phyloP scores from a whole-genome alignment of 2,113 vertebrate species.

The Oryzias woworae region DNA sequence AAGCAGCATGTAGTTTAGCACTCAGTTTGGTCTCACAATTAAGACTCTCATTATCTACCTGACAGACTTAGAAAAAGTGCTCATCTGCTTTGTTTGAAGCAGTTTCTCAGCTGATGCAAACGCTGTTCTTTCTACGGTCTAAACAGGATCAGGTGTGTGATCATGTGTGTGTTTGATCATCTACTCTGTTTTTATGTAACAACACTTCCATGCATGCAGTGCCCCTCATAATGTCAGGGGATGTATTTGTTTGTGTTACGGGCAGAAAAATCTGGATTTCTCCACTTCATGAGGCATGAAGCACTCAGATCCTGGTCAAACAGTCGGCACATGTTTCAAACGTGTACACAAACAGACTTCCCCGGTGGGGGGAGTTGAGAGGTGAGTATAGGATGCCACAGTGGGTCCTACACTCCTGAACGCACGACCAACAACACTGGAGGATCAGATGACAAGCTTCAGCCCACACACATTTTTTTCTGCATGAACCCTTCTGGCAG shows the following conservation, averaged over 20 bases:
- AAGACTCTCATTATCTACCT: too few relatives aligned
- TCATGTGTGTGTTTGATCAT: conserved; percentile 33
- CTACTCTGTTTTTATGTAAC: conserved; percentile 10
- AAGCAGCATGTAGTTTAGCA: too few relatives aligned
- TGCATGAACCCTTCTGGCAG: conserved; percentile 13
- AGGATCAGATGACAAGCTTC: conserved; percentile 55
- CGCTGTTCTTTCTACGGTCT: conserved; percentile 38
- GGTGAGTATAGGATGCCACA: conserved; percentile 34
- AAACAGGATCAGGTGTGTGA: conserved; percentile 18
- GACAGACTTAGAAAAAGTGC: too few relatives aligned
- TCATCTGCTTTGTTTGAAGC: too few relatives aligned
- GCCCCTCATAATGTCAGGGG: conserved; percentile 1
- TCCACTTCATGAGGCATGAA: conserved; percentile 4
- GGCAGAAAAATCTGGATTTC: conserved; percentile 1
- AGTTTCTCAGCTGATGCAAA: neutral
- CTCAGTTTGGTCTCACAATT: too few relatives aligned
- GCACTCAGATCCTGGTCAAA: neutral
- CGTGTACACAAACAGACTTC: conserved; percentile 7
- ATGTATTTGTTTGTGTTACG: neutral
- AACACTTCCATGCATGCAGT: conserved; percentile 2
- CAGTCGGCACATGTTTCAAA: neutral
- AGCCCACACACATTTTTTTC: conserved; percentile 6
- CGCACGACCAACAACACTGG: conserved; percentile 18
- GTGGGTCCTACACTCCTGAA: conserved; percentile 51
- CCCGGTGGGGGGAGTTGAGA: conserved; percentile 20